Evolutionary conservation across 1,140 invertebrate species (phyloP), one percentile per base, ranked within the genome.

Genomic region (Anastrepha obliqua): DNA sequence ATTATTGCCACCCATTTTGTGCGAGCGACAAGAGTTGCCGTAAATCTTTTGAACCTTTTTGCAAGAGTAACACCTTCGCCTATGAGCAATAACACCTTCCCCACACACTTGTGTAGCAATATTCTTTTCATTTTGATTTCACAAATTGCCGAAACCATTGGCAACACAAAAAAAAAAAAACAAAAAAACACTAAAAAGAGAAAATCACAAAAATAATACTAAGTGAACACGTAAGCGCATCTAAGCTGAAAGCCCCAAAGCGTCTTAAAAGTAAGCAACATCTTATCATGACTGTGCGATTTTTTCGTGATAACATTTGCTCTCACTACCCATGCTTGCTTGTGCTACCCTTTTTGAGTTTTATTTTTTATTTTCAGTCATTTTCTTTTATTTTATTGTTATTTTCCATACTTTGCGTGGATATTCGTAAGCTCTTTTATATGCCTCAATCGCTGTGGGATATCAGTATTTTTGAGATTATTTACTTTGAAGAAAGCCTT

Each of bases 351-450:
- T 65, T 70, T 44, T 20, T 70, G 15, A 5, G 60, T 11, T 74
- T 67, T 62, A 29, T 67, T 9, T 74, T 74, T 74, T 74, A 47
- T 62, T 62, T n/a, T 13, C 15, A 2, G 64, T 8, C 13, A 74
- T 70, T 39, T 62, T 65, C 44, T 15, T 70, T 62, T 15, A 44
- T 17, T 70, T 70, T 70, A 70, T 44, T 70, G 11, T 4, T 55
- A 55, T 44, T 13, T 74, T 47, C 7, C 17, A 44, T 74, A 44
- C 1, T 3, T 74, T n/a, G 39, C 42, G 44, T 74, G 13, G 9
- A 2, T 44, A 74, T 74, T 11, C 7, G 42, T 74, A 47, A 74
- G 67, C 67, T 74, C 44, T 42, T 74, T 74, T 74, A 74, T 74
- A 17, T 7, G 67, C 67, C 67, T 17, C 13, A 47, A 74, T 39